These are phyloP conservation scores for Oryzias curvinotus DNA, from an alignment of 2,113 vertebrate species.

Conservation along the genomic window DNA sequence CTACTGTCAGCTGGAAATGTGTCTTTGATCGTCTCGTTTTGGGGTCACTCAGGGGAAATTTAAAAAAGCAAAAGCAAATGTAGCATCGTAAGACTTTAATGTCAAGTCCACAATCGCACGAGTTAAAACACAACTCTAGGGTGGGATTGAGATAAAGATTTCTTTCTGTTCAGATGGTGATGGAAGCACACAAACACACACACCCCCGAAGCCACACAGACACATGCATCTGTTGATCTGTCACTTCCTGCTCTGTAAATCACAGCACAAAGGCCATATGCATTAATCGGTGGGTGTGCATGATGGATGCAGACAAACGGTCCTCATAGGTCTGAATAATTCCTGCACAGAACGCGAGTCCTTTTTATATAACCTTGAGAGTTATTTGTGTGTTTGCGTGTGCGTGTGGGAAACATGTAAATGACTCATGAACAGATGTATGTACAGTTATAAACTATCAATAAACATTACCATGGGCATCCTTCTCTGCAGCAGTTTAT, in stretches of 20 bases:
- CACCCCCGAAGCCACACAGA: constrained; percentile 2
- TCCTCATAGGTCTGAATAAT: constrained; percentile 47
- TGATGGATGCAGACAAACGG: constrained; percentile 35
- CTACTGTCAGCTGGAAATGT: not conserved
- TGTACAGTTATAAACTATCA: constrained; percentile 74
- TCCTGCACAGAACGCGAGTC: constrained; percentile 50
- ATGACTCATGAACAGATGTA: constrained; percentile 58
- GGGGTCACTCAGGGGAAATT: constrained; percentile 56
- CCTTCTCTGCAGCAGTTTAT: not conserved
- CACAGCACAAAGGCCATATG: constrained; percentile 39
- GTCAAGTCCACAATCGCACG: constrained; percentile 29
- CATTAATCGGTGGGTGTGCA: constrained; percentile 36
- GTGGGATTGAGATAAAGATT: constrained; percentile 1
- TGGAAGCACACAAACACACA: constrained; percentile 10
- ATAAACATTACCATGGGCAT: constrained; percentile 52
- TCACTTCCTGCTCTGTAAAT: constrained; percentile 44
- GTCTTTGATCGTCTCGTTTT: constrained; percentile 27
- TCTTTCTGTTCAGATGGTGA: constrained; percentile 10
- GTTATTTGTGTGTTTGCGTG: constrained; percentile 28
- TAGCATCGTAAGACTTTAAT: constrained; percentile 45
- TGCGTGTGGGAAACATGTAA: constrained; percentile 44
- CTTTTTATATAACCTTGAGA: constrained; percentile 53
- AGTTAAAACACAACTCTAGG: not conserved
- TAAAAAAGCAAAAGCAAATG: constrained; percentile 18
- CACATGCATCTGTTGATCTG: constrained; percentile 20